Base-by-base conservation (phyloP, 1,140 invertebrate species). In the Amphibalanus amphitrite region DNA sequence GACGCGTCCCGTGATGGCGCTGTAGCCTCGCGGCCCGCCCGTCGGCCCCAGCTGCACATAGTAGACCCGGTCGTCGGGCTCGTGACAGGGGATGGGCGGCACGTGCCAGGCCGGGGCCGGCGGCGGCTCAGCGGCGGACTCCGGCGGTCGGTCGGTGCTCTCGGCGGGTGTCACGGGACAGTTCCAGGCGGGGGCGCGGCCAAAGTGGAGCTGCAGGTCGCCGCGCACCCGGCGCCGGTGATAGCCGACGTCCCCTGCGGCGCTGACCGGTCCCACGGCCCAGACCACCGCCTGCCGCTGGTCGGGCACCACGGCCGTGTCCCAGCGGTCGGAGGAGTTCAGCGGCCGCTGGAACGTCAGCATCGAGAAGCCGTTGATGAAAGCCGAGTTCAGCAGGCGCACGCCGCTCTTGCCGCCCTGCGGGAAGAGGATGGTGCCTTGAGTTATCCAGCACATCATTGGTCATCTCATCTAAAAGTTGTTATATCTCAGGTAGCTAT, bases 41-140 rank as follows among this genome's bases (percentile, higher is more conserved):
- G 90, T 92, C 6, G 91, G 92, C 29, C 92, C 92, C 85, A 94
- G 90, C 78, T 94, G 91, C 0, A 91, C 91, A 79, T 92, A 94
- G 78, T 92, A 90, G 1, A 93, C 89, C 15, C 91, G 90, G 79
- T 95, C 91, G 38, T 92, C 90, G 0, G 92, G 91, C 79, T 95
- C 92, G 78, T 91, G 78, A 78, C 92, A 95, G 76, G 90, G 85
- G 70, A 95, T 93, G 0, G 90, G 85, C 23, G 92, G 92, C 76
- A 93, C 92, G 65, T 87, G 86, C 92, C 91, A 94, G 38, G 38
- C 38, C 15, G 38, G 72, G 20, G 69, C 67, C 6, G 38, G 38
- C 6, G 6, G 38, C 38, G 38, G 38, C 38, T 6, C n/a, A n/a
- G n/a, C n/a, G n/a, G n/a, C 38, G 6, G 38, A 17, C 38, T 6